Percentiles rank a stretch among this genome's conserved stretches.
Conservation (phyloP, 2,113 vertebrate species). For the Scalopus aquaticus region DNA sequence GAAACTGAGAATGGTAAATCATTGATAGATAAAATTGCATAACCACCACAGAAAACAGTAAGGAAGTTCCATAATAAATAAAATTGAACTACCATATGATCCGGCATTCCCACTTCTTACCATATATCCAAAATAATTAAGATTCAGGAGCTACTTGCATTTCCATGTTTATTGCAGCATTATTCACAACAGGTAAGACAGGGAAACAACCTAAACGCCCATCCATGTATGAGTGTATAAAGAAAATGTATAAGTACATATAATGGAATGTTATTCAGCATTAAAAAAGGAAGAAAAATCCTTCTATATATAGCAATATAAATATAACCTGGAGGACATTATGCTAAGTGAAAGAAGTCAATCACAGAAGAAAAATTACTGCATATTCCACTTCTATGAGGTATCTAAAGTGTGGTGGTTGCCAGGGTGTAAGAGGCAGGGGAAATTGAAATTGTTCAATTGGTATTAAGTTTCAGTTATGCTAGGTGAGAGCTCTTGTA, state of each 20-base stretch:
- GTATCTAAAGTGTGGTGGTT: not conserved
- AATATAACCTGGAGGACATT: not conserved
- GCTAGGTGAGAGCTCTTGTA: not conserved
- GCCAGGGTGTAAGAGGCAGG: not conserved
- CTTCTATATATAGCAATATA: not conserved
- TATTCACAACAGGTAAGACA: not conserved
- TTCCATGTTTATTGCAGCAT: not conserved
- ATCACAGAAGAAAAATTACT: not conserved
- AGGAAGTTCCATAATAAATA: not conserved
- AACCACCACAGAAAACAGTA: not conserved
- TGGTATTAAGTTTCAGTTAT: not conserved
- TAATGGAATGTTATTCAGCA: not conserved
- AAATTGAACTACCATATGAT: not conserved
- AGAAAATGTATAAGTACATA: not conserved
- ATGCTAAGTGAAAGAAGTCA: not conserved
- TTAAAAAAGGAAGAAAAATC: not conserved
- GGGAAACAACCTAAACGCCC: not conserved
- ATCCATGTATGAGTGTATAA: not conserved
- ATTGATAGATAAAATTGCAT: not conserved
- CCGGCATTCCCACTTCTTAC: not conserved
- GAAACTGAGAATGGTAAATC: not conserved
- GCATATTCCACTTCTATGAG: not conserved
- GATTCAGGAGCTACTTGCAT: not conserved
- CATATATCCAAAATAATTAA: not conserved
- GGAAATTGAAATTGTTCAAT: not conserved